Percentiles rank a stretch among this genome's conserved stretches.
These are phyloP conservation scores for Pollenia griseotomentosa DNA, from an alignment of 2,888 invertebrate species.

Conservation along the genomic window DNA sequence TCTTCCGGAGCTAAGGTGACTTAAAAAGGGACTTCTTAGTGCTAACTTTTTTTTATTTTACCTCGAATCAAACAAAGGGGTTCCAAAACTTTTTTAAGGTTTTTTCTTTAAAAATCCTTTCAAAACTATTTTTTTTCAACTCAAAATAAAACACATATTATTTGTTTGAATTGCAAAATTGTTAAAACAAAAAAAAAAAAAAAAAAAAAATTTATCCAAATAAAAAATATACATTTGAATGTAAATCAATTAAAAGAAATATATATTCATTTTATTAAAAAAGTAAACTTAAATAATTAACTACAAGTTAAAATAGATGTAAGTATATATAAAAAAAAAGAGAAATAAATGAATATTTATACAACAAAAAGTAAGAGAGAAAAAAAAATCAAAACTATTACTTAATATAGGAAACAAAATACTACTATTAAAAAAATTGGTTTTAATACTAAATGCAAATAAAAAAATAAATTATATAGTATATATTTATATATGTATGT, in stretches of 20 bases:
- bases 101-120: background rate
- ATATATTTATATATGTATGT: conserved; percentile 32
- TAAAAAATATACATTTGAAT: conserved; percentile 62
- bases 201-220: background rate
- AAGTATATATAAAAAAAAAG: conserved; percentile 29
- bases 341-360: conserved; percentile 48
- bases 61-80: too few relatives aligned
- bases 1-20: too few relatives aligned
- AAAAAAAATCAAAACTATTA: conserved; percentile 46
- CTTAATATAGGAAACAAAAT: conserved; percentile 57
- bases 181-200: background rate
- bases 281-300: conserved; percentile 45
- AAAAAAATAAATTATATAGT: background rate
- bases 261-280: conserved; percentile 52
- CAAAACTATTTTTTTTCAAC: background rate
- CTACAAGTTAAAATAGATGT: conserved; percentile 57
- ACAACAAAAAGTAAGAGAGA: conserved; percentile 53
- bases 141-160: conserved; percentile 48
- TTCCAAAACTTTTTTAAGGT: too few relatives aligned
- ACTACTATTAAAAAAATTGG: conserved; percentile 47
- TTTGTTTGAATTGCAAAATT: conserved; percentile 28
- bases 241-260: conserved; percentile 10
- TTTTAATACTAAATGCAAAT: conserved; percentile 65
- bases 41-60: too few relatives aligned
- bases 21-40: too few relatives aligned